Percentiles rank a stretch among this genome's conserved stretches.
phyloP scores from a whole-genome alignment of 2,888 invertebrate species.

The Drosophila nigritarsus region DNA sequence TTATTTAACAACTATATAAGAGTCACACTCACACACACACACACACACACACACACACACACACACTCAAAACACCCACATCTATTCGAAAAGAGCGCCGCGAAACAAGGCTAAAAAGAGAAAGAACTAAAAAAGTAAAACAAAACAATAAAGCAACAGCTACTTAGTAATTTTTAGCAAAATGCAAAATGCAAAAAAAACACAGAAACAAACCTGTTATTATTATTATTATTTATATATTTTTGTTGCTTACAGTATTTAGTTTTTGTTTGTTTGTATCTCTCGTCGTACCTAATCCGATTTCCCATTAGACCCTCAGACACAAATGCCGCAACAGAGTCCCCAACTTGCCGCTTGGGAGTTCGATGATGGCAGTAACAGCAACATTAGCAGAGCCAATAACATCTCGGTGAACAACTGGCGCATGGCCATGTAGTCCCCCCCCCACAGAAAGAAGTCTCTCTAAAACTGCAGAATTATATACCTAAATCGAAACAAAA shows the following conservation, averaged over 20 bases:
- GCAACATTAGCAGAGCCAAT: conserved; percentile 38
- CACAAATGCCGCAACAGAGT: conserved; percentile 44
- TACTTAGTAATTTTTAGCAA: conserved; percentile 79
- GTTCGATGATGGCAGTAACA: conserved; percentile 55
- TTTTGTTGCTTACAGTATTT: conserved; percentile 10
- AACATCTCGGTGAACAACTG: conserved; percentile 53
- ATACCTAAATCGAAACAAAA: not conserved
- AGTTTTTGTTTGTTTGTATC: conserved; percentile 1
- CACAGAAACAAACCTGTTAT: conserved; percentile 11
- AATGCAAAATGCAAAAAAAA: conserved; percentile 59
- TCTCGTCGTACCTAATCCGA: conserved; percentile 8
- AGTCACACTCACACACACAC: conserved; percentile 19
- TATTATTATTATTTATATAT: conserved; percentile 26
- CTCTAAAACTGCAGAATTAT: conserved; percentile 3
- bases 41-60: not conserved
- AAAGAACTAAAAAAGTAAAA: conserved; percentile 44
- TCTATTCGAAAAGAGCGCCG: conserved; percentile 26
- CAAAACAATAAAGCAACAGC: conserved; percentile 75
- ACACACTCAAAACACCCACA: conserved; percentile 12
- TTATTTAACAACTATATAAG: conserved; percentile 53
- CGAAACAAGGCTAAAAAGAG: conserved; percentile 55
- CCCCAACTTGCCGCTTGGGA: conserved; percentile 47
- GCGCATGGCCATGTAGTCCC: conserved; percentile 55
- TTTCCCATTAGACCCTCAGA: conserved; percentile 38
- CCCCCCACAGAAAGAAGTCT: not conserved